Percentiles rank a stretch among this genome's conserved stretches.
Conservation (phyloP, 2,888 invertebrate species). For the Pseudococcus jackbeardsleyi region DNA sequence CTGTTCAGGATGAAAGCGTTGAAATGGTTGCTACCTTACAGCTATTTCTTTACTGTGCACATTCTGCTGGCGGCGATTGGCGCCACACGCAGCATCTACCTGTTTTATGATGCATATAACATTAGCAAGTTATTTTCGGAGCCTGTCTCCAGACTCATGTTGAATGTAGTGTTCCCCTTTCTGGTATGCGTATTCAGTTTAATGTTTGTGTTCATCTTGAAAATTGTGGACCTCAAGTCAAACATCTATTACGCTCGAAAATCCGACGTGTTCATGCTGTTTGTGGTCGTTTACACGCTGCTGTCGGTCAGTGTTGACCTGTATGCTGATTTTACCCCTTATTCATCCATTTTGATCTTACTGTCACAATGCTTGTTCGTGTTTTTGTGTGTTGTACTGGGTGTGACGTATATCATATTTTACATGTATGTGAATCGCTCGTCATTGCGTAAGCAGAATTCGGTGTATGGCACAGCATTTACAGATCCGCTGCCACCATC, state of each 20-base stretch:
- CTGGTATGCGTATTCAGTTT: constrained; percentile 91
- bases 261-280: constrained; percentile 82
- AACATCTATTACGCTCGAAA: constrained; percentile 75
- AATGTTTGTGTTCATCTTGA: constrained; percentile 85
- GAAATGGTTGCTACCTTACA: constrained; percentile 87
- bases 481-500: constrained; percentile 71
- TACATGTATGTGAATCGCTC: constrained; percentile 81
- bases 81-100: constrained; percentile 84
- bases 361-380: constrained; percentile 90
- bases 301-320: constrained; percentile 88
- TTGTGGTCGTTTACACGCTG: constrained; percentile 83
- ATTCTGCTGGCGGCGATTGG: constrained; percentile 86
- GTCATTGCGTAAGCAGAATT: constrained; percentile 69
- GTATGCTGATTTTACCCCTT: constrained; percentile 67
- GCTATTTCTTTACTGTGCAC: constrained; percentile 89
- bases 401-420: constrained; percentile 86
- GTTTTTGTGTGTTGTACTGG: constrained; percentile 85
- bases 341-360: constrained; percentile 73
- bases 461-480: constrained; percentile 71
- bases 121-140: constrained; percentile 82
- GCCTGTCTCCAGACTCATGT: constrained; percentile 84
- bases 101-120: constrained; percentile 94
- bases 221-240: constrained; percentile 76
- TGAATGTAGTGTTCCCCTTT: constrained; percentile 88
- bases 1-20: constrained; percentile 88